Conservation (phyloP, 2,888 invertebrate genomes). For the Lysandra coridon region DNA sequence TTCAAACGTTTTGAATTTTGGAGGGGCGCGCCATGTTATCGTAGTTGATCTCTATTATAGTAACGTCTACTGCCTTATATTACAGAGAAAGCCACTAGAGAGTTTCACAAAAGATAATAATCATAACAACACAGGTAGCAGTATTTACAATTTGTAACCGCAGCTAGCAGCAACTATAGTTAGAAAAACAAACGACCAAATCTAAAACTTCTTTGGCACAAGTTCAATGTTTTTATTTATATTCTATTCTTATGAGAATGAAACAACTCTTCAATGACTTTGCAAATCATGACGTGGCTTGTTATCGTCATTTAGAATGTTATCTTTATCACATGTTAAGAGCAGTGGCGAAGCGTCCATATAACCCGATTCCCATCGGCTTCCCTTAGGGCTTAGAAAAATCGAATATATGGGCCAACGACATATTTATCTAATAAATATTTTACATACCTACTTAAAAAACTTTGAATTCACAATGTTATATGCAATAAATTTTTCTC, state of each 20-base stretch:
- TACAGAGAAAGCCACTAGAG: not conserved
- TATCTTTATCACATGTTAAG: not conserved
- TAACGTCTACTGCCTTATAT: too few species aligned
- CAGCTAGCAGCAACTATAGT: not conserved
- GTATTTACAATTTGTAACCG: not conserved
- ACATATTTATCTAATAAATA: too few species aligned
- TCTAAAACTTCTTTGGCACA: not conserved
- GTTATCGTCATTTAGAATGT: not conserved
- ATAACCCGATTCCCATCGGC: too few species aligned
- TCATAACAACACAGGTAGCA: not conserved
- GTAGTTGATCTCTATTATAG: not conserved
- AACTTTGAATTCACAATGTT: too few species aligned
- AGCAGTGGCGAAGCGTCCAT: too few species aligned
- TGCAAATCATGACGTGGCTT: conserved; percentile 9
- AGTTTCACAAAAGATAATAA: not conserved
- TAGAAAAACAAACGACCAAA: not conserved
- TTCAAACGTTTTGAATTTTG: too few species aligned
- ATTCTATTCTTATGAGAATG: not conserved
- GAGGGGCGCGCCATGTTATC: too few species aligned
- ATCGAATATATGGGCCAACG: too few species aligned
- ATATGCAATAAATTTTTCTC: too few species aligned
- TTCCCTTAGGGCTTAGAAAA: too few species aligned
- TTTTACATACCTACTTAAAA: too few species aligned
- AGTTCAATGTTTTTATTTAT: conserved; percentile 4
- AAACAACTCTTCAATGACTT: conserved; percentile 4